These are phyloP conservation scores for Bibio marci DNA, from an alignment of 2,888 invertebrate genomes.

Conservation along the genomic window DNA sequence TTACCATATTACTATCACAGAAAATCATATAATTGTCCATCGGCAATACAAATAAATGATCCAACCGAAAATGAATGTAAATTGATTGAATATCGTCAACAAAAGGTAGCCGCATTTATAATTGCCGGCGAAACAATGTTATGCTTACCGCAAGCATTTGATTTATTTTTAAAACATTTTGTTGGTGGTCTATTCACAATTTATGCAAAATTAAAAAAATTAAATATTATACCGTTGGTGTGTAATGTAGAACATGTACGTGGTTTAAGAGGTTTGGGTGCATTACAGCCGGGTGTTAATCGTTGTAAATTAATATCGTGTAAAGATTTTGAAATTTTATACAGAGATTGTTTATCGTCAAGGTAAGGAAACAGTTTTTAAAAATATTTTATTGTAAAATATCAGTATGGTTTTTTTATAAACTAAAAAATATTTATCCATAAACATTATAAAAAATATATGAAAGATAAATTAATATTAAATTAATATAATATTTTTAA, in stretches of 20 bases:
- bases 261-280: conserved; percentile 92
- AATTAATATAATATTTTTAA: too few relatives aligned
- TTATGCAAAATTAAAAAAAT: conserved; percentile 95
- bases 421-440: too few relatives aligned
- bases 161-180: conserved; percentile 94
- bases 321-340: conserved; percentile 97
- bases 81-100: conserved; percentile 89
- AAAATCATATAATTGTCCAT: conserved; percentile 76
- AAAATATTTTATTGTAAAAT: too few relatives aligned
- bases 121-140: conserved; percentile 94
- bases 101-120: conserved; percentile 95
- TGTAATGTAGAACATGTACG: conserved; percentile 99
- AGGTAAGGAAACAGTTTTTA: too few relatives aligned
- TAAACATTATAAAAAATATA: too few relatives aligned
- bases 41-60: conserved; percentile 81
- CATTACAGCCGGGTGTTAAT: conserved; percentile 99
- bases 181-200: conserved; percentile 99
- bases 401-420: too few relatives aligned
- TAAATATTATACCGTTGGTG: conserved; percentile 96
- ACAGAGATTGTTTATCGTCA: conserved; percentile 99
- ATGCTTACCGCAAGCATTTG: conserved; percentile 97
- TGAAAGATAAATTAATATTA: too few relatives aligned
- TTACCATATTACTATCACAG: conserved; percentile 72
- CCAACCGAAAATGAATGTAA: conserved; percentile 94
- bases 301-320: conserved; percentile 97